These are phyloP conservation scores for Lasius platythorax DNA, from an alignment of 2,888 invertebrate species.

Conservation along the genomic window DNA sequence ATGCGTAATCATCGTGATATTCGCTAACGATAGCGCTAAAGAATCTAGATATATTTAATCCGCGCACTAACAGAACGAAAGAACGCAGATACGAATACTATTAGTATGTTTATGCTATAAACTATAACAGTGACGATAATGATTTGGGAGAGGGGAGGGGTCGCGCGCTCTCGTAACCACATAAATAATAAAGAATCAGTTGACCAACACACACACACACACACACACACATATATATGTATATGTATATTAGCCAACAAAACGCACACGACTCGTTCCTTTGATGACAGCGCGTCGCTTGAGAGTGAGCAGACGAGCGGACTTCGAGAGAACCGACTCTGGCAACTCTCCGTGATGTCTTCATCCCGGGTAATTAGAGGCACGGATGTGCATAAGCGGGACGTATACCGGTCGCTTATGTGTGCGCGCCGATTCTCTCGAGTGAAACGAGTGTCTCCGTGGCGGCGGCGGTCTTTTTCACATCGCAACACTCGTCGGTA, in stretches of 20 bases:
- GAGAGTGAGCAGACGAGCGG: conserved; percentile 49
- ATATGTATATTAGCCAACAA: conserved; percentile 46
- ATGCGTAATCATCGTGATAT: conserved; percentile 13
- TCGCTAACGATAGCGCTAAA: conserved; percentile 12
- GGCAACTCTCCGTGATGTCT: conserved; percentile 69
- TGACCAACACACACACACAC: neutral
- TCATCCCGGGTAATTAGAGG: conserved; percentile 76
- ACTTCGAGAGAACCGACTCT: conserved; percentile 27
- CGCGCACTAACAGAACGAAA: conserved; percentile 33
- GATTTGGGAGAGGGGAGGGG: conserved; percentile 42
- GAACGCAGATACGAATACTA: conserved; percentile 47
- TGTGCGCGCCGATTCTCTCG: conserved; percentile 66
- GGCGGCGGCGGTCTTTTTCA: conserved; percentile 51
- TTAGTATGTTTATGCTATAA: conserved; percentile 66
- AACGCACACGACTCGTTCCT: conserved; percentile 66
- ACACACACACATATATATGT: neutral
- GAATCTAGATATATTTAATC: conserved; percentile 46
- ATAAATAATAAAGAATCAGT: conserved; percentile 73
- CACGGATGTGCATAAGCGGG: conserved; percentile 74
- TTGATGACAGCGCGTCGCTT: conserved; percentile 52
- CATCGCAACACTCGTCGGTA: conserved; percentile 29
- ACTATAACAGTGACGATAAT: conserved; percentile 67
- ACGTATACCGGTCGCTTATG: conserved; percentile 54
- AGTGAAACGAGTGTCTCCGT: conserved; percentile 72
- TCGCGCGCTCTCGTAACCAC: conserved; percentile 59